These are phyloP conservation scores for Catharus minimus DNA, from an alignment of 2,113 vertebrate species.

Conservation along the genomic window DNA sequence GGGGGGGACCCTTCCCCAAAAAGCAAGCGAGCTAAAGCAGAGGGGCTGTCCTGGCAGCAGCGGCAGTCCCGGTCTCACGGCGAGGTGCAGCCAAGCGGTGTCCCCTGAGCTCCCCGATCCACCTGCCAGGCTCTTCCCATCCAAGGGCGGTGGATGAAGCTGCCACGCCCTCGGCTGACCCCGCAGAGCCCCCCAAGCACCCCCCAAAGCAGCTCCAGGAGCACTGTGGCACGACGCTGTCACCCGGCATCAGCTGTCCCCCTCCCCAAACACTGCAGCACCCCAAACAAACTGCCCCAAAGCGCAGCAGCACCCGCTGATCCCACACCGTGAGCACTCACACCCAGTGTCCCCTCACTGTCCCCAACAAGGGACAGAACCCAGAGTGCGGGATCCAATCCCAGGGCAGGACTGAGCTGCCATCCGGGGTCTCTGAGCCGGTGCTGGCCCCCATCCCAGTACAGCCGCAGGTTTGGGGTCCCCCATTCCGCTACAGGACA, in stretches of 20 bases:
- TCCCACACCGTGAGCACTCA: rapidly evolving
- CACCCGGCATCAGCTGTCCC: not conserved
- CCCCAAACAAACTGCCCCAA: rapidly evolving
- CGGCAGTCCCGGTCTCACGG: not conserved
- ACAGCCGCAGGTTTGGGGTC: rapidly evolving
- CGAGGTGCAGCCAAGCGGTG: not conserved
- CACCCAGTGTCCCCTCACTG: rapidly evolving
- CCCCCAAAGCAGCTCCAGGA: not conserved
- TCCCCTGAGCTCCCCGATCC: not conserved
- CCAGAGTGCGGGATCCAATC: not conserved
- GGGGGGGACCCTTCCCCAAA: not conserved
- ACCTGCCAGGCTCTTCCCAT: not conserved
- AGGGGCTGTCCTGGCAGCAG: not conserved
- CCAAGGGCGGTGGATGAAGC: not conserved
- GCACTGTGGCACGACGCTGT: not conserved
- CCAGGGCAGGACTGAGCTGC: not conserved
- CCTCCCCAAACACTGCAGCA: rapidly evolving
- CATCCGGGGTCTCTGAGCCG: rapidly evolving
- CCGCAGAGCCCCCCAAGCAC: not conserved
- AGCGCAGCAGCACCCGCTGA: not conserved
- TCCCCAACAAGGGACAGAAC: not conserved
- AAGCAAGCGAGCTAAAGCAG: constrained; percentile 41
- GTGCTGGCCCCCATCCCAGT: not conserved
- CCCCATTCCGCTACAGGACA: not conserved
- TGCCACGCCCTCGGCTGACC: not conserved